Evolutionary conservation across 2,113 vertebrate genomes (phyloP).

Genomic region (Otolemur garnettii): DNA sequence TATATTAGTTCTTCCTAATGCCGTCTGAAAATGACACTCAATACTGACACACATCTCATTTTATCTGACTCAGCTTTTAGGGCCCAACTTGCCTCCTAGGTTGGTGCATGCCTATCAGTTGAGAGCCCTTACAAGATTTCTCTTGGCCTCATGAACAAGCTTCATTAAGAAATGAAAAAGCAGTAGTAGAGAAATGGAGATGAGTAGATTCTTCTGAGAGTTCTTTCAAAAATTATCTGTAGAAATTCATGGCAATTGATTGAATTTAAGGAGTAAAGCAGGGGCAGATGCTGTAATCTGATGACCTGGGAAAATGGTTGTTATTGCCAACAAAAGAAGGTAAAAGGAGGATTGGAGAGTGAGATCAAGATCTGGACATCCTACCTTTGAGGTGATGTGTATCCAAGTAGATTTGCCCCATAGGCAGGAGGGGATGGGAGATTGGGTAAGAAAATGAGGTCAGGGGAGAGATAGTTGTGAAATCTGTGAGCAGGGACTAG

Average conservation of each 20-base stretch:
- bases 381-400: not conserved
- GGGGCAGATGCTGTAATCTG: not conserved
- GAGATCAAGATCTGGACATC: not conserved
- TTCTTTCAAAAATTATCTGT: constrained; percentile 2
- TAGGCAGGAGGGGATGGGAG: not conserved
- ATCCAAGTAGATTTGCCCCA: not conserved
- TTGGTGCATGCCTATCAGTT: not conserved
- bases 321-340: not conserved
- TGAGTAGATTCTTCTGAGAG: not conserved
- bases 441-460: not conserved
- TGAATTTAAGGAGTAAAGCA: not conserved
- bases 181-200: not conserved
- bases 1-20: not conserved
- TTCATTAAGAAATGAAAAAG: not conserved
- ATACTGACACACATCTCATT: not conserved
- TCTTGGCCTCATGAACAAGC: not conserved
- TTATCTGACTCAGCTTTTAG: not conserved
- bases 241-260: not conserved
- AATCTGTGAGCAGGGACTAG: not conserved
- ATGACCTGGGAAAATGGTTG: not conserved
- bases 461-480: not conserved
- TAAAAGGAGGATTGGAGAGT: constrained; percentile 40
- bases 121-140: not conserved
- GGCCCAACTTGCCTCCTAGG: not conserved
- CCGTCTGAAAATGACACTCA: not conserved